Conservation (phyloP, 1,140 invertebrate genomes). For the Temnothorax longispinosus region DNA sequence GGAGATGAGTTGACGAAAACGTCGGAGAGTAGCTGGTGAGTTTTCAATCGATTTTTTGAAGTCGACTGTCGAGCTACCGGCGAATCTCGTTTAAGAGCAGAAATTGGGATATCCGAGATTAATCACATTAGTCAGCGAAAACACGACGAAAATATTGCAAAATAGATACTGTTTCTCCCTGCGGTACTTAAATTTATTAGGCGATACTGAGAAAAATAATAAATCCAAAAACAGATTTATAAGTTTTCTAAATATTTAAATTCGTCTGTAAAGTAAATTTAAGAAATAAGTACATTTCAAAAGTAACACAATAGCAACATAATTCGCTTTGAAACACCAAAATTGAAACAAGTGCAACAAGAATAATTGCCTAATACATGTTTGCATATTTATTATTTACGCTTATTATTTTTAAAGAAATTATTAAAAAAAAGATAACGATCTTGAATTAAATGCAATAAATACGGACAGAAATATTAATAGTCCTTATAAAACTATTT, state of each 20-base stretch:
- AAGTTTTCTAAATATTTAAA: neutral
- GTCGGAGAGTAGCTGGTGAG: neutral
- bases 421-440: too few relatives aligned
- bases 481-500: neutral
- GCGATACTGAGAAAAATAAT: neutral
- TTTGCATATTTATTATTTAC: neutral
- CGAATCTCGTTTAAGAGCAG: slow-evolving; percentile 22
- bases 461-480: neutral
- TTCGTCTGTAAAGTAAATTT: neutral
- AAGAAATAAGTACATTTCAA: slow-evolving; percentile 6
- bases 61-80: neutral
- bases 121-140: slow-evolving; percentile 31
- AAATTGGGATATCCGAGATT: slow-evolving; percentile 1
- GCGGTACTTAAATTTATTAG: neutral
- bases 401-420: neutral
- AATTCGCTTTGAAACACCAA: neutral
- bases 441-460: neutral
- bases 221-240: neutral
- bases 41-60: slow-evolving; percentile 16
- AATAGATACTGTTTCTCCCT: neutral
- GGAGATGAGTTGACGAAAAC: slow-evolving; percentile 65
- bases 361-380: neutral
- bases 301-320: neutral
- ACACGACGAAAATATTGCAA: neutral
- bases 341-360: too few relatives aligned